These are phyloP conservation scores for Pomatostomus ruficeps DNA, from an alignment of 2,113 vertebrate genomes.

Conservation along the genomic window DNA sequence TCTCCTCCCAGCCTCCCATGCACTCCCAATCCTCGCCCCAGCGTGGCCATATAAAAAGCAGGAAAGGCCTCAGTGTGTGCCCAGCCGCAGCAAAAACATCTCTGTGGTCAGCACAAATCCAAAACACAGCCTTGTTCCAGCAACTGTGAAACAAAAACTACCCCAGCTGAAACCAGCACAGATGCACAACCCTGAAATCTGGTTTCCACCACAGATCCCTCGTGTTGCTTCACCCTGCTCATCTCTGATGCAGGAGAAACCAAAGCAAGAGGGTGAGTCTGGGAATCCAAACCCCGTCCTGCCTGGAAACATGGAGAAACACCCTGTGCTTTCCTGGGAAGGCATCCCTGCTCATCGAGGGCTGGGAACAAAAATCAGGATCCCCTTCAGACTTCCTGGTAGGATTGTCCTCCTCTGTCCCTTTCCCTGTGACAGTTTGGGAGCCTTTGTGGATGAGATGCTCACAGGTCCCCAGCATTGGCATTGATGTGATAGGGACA, in stretches of 20 bases:
- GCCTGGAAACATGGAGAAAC: background rate
- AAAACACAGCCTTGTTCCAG: background rate
- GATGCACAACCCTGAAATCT: background rate
- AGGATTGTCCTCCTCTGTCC: background rate
- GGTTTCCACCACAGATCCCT: background rate
- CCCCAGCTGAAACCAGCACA: background rate
- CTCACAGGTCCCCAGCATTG: background rate
- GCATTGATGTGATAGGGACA: conserved; percentile 3
- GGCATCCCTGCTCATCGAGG: background rate
- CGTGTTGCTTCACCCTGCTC: background rate
- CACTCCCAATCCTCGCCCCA: background rate
- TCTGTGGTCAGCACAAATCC: background rate
- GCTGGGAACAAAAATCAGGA: background rate
- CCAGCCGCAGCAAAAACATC: background rate
- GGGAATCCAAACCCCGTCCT: background rate
- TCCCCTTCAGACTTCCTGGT: background rate
- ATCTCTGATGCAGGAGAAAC: background rate
- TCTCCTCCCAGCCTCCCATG: background rate
- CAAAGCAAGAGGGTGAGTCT: background rate
- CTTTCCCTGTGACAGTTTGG: background rate
- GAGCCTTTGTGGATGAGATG: background rate
- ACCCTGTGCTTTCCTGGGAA: background rate
- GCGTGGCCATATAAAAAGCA: background rate
- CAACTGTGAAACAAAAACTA: background rate
- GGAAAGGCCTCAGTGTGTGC: background rate